phyloP scores from a whole-genome alignment of 2,113 vertebrate genomes.

The Emberiza fucata region DNA sequence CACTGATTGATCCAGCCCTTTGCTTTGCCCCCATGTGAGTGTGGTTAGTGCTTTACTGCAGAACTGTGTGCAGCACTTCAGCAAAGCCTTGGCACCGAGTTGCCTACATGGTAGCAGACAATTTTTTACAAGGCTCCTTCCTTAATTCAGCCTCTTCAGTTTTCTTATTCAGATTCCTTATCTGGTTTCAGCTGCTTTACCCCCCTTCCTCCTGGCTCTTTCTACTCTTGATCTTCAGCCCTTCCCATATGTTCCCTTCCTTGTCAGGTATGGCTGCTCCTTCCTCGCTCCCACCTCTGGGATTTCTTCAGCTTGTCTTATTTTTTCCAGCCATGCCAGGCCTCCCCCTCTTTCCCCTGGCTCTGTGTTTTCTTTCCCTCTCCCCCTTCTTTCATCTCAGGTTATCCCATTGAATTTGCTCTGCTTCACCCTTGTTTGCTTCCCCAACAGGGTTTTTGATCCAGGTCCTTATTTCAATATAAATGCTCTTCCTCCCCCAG shows the following conservation, averaged over 20 bases:
- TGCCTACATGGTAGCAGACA: neutral
- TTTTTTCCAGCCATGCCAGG: neutral
- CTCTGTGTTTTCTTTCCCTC: neutral
- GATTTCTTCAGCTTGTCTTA: neutral
- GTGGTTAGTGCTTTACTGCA: neutral
- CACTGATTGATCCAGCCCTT: neutral
- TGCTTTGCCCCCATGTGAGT: neutral
- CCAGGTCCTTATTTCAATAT: neutral
- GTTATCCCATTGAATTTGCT: neutral
- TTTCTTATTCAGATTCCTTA: neutral
- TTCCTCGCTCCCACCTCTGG: fast-evolving
- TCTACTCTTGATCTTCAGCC: neutral
- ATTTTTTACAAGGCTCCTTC: neutral
- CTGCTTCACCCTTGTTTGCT: neutral
- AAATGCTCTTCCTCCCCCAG: neutral
- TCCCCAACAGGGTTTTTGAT: neutral
- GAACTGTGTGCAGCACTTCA: neutral
- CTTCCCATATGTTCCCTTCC: neutral
- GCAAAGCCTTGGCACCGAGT: neutral
- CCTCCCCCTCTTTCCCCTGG: neutral
- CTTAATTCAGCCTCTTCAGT: neutral
- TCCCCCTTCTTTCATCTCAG: neutral
- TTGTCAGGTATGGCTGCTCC: neutral
- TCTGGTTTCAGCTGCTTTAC: neutral
- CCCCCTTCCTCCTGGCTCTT: neutral